Evolutionary conservation across 2,888 invertebrate genomes (phyloP), one percentile per base, ranked within the genome.

Genomic region (Tolmerus cingulatus): DNA sequence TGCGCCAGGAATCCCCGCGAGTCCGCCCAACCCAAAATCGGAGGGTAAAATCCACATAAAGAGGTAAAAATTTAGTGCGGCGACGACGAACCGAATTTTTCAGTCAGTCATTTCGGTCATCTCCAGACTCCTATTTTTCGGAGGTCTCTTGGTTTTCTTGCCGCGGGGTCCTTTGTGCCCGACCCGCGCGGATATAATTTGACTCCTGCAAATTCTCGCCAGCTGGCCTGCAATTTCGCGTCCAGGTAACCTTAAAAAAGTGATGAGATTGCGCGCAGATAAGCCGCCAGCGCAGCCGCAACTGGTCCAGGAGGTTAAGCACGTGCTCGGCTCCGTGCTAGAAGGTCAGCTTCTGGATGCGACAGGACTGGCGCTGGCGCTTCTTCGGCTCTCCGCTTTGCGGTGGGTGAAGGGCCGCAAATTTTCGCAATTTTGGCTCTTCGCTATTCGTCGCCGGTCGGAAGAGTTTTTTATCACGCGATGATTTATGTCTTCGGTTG

Each of bases 1-100:
- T 46, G 19, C 27, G 23, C 9, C 78, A 19, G 43, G 78, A 78
- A 43, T 78, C 78, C 78, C 43, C 78, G 46, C 46, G 78, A 40
- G 19, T 43, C 9, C 78, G 40, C 78, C 19, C 37, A 37, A 37
- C 37, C n/a, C 78, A 43, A 43, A 19, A n/a, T 78, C 23, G 43
- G 27, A 81, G 81, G 51, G 51, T 81, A 81, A 57, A 77, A 79
- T 86, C 82, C 55, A 81, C 86, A 86, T 76, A 86, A 79, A 82
- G 76, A 86, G 87, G 86, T 86, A 86, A 87, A 86, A 86, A 87
- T 86, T 81, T 86, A 51, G 86, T 74, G 76, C 40, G 7, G 7
- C 34, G 82, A 81, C 82, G 76, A 43, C 82, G 81, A 43, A 76
- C 77, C 74, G 86, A 57, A 85, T 77, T 82, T 86, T 79, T 86